Conservation (phyloP, 1,140 invertebrate species). For the Papilio polytes region DNA sequence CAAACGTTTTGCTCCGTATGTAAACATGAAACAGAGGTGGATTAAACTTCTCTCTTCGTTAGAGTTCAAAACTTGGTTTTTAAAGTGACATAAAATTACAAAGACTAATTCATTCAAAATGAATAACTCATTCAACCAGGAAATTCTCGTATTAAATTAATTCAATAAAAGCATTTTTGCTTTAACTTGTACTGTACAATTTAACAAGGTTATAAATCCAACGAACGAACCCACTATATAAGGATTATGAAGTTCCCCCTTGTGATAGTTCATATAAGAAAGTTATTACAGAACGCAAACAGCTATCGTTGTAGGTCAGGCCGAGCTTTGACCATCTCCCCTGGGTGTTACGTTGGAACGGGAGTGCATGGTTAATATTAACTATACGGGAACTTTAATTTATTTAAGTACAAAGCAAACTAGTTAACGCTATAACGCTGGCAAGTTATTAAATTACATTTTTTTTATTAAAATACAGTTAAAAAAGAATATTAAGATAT, state of each 20-base stretch:
- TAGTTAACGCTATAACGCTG: not conserved
- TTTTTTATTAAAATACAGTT: no score
- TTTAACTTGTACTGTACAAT: not conserved
- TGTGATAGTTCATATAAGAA: conserved; percentile 30
- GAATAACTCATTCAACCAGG: no score
- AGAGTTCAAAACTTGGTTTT: no score
- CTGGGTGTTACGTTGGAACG: conserved; percentile 28
- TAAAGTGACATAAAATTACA: no score
- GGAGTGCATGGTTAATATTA: conserved; percentile 32
- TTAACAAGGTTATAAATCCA: not conserved
- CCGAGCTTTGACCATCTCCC: conserved; percentile 28
- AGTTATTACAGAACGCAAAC: conserved; percentile 34
- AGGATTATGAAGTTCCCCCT: conserved; percentile 26
- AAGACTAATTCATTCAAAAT: no score
- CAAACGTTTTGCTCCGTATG: not conserved
- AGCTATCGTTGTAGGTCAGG: conserved; percentile 37
- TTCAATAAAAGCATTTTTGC: not conserved
- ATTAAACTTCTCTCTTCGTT: no score
- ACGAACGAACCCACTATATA: not conserved
- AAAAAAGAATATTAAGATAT: no score
- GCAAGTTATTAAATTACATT: not conserved
- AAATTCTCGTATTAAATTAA: not conserved
- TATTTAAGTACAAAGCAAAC: conserved; percentile 22
- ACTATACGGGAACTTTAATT: conserved; percentile 19
- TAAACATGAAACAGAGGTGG: not conserved